These are phyloP conservation scores for Telmatochromis sp. DNA, from an alignment of 2,113 vertebrate genomes.

Conservation along the genomic window DNA sequence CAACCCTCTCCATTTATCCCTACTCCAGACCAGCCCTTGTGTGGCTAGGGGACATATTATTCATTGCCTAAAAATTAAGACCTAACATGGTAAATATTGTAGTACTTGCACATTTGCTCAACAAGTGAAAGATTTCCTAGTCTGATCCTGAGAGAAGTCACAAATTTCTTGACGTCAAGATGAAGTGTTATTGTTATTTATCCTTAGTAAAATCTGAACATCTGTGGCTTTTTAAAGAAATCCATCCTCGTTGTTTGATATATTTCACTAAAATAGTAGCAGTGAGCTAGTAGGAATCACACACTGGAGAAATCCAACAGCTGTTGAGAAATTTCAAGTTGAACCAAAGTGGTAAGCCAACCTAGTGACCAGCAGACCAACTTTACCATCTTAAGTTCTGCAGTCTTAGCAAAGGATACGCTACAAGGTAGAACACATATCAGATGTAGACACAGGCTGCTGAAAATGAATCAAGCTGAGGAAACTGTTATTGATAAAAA, in stretches of 20 bases:
- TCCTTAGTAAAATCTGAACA: not conserved
- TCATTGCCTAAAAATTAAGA: not conserved
- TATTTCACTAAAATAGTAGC: not conserved
- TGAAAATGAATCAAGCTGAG: not conserved
- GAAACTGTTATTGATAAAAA: not conserved
- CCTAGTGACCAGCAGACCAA: not conserved
- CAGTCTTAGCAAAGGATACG: not conserved
- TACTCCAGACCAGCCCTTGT: fast-evolving
- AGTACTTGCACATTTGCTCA: not conserved
- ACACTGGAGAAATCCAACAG: not conserved
- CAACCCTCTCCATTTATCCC: not conserved
- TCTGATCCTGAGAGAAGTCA: not conserved
- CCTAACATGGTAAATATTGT: not conserved
- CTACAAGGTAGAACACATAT: not conserved
- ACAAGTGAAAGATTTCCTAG: not conserved
- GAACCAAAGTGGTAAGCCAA: not conserved
- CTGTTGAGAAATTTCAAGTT: not conserved
- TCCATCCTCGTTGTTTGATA: not conserved
- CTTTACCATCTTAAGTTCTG: not conserved
- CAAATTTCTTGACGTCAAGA: not conserved
- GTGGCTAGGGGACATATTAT: not conserved
- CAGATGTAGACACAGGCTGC: not conserved
- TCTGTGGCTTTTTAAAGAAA: not conserved
- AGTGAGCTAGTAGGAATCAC: not conserved
- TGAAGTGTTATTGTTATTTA: not conserved